These are phyloP conservation scores for Tipula confusa DNA, from an alignment of 2,888 invertebrate species.

Conservation along the genomic window DNA sequence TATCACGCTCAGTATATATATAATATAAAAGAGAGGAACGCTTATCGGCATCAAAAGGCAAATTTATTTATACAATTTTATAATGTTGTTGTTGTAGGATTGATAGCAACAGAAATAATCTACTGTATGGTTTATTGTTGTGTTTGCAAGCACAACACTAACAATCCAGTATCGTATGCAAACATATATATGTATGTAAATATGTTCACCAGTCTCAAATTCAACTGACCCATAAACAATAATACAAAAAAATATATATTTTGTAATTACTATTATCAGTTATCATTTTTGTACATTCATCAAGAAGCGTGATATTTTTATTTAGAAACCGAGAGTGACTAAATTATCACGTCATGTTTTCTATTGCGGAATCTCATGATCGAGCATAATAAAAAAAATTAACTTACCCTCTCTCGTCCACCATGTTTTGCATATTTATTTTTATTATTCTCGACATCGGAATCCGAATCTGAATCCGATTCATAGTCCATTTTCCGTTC, in stretches of 20 bases:
- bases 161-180: not conserved
- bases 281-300: not conserved
- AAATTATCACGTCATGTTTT: not conserved
- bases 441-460: not conserved
- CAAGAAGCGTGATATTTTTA: not conserved
- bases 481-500: not conserved
- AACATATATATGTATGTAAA: not conserved
- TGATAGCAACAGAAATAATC: not conserved
- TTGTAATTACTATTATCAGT: not conserved
- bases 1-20: not conserved
- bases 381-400: not conserved
- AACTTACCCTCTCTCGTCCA: not conserved
- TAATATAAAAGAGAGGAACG: not conserved
- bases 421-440: conserved; percentile 6
- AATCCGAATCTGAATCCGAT: not conserved
- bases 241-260: not conserved
- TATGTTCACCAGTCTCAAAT: not conserved
- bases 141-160: not conserved
- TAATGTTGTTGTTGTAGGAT: not conserved
- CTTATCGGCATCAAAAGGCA: not conserved
- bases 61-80: not conserved
- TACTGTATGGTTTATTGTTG: not conserved
- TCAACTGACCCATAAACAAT: not conserved
- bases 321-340: not conserved
- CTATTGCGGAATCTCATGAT: not conserved